Conservation (phyloP, 2,113 vertebrate species). For the Oryzias woworae region DNA sequence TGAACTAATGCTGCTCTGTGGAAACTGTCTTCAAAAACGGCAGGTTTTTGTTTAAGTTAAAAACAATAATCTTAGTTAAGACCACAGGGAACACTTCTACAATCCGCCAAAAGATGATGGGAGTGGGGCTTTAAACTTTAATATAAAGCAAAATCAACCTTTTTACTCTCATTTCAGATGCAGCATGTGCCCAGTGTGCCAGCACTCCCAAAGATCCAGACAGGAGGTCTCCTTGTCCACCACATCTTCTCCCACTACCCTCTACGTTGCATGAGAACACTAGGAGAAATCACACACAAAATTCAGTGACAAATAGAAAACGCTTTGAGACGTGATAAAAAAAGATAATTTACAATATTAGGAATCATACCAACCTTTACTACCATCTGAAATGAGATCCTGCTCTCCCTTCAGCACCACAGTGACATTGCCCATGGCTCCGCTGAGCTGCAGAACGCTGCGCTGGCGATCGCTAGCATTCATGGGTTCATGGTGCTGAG, state of each 20-base stretch:
- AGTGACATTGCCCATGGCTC: conserved; percentile 91
- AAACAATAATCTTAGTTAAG: too few species aligned
- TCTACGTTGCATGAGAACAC: conserved; percentile 85
- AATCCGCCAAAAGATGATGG: too few species aligned
- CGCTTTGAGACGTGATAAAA: not conserved
- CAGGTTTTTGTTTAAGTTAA: too few species aligned
- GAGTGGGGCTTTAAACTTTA: not conserved
- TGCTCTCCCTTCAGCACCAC: conserved; percentile 90
- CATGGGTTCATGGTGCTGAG: conserved; percentile 83
- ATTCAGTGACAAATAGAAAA: not conserved
- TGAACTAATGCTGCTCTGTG: too few species aligned
- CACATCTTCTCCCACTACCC: conserved; percentile 92
- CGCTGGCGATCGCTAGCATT: conserved; percentile 80
- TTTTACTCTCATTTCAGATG: conserved; percentile 83
- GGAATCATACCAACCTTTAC: conserved; percentile 80
- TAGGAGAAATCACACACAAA: conserved; percentile 39
- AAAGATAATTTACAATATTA: not conserved
- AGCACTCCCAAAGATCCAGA: conserved; percentile 90
- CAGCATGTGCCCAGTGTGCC: conserved; percentile 89
- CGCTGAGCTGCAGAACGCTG: conserved; percentile 86
- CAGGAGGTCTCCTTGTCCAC: conserved; percentile 94
- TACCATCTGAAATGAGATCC: conserved; percentile 92
- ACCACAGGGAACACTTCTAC: too few species aligned
- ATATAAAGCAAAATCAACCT: conserved; percentile 2
- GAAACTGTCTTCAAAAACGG: too few species aligned